Percentiles rank a stretch among this genome's conserved stretches.
These are phyloP conservation scores for Macrobrachium nipponense DNA, from an alignment of 1,140 invertebrate genomes.

Conservation along the genomic window DNA sequence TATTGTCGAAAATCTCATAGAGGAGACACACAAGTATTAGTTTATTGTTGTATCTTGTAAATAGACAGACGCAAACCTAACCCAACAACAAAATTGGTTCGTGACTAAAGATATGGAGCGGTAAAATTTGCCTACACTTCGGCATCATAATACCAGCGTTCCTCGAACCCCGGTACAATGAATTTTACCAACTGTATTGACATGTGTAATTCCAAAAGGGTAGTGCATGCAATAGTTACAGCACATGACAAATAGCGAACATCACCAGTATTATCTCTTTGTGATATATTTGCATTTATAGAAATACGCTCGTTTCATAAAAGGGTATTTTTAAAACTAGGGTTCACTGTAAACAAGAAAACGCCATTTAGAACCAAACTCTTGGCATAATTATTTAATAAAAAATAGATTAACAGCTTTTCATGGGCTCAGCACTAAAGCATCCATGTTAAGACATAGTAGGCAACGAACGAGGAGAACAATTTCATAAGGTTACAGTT, in stretches of 20 bases:
- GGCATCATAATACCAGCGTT: conserved; percentile 35
- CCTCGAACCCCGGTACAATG: conserved; percentile 27
- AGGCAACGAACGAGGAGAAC: not conserved
- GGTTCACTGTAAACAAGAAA: conserved; percentile 50
- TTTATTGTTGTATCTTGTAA: not conserved
- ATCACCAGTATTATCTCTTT: not conserved
- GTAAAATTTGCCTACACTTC: conserved; percentile 33
- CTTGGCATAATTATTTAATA: not conserved
- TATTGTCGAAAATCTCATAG: not conserved
- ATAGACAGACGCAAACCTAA: not conserved
- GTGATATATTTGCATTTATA: not conserved
- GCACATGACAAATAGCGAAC: not conserved
- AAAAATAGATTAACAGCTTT: not conserved
- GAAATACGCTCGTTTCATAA: not conserved
- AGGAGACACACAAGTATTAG: not conserved
- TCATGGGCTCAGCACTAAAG: not conserved
- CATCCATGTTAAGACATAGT: not conserved
- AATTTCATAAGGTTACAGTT: not conserved
- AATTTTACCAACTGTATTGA: not conserved
- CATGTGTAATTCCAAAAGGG: not conserved
- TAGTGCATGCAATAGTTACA: not conserved
- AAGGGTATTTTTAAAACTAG: not conserved
- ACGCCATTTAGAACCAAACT: conserved; percentile 5
- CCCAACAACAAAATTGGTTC: conserved; percentile 20
- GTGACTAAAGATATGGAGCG: conserved; percentile 35